These are phyloP conservation scores for Lasioglossum figueresi DNA, from an alignment of 2,888 invertebrate species.

Conservation along the genomic window DNA sequence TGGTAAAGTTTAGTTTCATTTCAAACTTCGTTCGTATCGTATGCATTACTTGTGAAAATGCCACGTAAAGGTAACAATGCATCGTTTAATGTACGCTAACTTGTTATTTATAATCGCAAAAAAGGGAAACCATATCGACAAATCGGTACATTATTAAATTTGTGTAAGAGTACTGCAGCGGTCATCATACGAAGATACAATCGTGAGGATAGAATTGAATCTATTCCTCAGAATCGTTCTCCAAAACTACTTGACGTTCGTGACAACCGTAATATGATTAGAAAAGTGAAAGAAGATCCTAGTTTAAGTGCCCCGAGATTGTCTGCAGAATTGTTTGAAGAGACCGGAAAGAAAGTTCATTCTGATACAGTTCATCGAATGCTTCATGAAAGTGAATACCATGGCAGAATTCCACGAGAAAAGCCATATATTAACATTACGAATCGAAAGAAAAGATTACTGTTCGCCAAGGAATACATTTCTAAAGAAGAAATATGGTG, in stretches of 20 bases:
- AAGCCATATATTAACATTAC: background rate
- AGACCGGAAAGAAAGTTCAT: conserved; percentile 1
- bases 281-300: background rate
- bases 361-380: background rate
- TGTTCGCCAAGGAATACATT: background rate
- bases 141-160: background rate
- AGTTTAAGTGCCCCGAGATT: background rate
- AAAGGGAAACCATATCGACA: background rate
- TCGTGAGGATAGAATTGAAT: conserved; percentile 4
- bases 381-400: background rate
- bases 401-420: too few species aligned
- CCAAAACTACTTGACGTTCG: background rate
- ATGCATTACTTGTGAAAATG: background rate
- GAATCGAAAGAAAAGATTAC: conserved; percentile 1
- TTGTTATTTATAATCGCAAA: background rate
- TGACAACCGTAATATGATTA: too few species aligned
- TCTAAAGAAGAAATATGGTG: background rate
- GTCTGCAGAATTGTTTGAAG: background rate
- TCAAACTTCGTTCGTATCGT: too few species aligned
- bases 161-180: background rate
- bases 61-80: background rate
- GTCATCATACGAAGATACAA: background rate
- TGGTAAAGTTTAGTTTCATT: too few species aligned
- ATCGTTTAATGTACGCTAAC: background rate
- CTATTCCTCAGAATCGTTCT: background rate